Evolutionary conservation across 2,113 vertebrate species (phyloP).

Genomic region (Alectura lathami): DNA sequence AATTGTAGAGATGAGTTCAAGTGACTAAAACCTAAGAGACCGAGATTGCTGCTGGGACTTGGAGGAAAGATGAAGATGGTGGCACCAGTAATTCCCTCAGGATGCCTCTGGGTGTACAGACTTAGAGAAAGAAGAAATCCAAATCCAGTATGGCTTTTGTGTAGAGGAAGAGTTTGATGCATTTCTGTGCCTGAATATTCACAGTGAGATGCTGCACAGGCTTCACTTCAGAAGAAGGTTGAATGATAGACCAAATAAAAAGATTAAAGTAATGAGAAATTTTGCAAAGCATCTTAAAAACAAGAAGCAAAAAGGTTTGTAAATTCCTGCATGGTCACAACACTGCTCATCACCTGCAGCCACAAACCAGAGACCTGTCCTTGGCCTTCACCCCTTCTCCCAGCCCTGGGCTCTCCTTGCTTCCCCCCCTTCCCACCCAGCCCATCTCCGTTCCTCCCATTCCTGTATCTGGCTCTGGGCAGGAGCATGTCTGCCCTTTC

Average conservation of each 20-base stretch:
- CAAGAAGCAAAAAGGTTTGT: background rate
- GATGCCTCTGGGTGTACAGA: background rate
- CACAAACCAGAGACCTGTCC: background rate
- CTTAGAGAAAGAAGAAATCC: background rate
- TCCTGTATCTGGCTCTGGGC: background rate
- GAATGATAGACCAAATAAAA: background rate
- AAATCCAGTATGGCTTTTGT: background rate
- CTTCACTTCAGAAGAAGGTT: background rate
- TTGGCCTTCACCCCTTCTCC: background rate
- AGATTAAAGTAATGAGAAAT: accelerated
- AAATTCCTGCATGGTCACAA: background rate
- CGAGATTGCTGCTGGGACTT: background rate
- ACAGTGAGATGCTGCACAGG: background rate
- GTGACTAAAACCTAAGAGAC: background rate
- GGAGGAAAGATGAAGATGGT: background rate
- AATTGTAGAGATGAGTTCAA: background rate
- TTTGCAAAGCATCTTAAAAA: background rate
- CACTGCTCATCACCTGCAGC: background rate
- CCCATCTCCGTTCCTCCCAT: background rate
- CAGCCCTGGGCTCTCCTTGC: background rate
- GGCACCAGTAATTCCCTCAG: background rate
- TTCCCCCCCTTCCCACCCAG: background rate
- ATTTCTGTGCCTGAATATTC: background rate
- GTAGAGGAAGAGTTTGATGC: background rate
- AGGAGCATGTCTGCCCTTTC: background rate